Conservation (phyloP, 2,888 invertebrate genomes). For the Clostera curtula region DNA sequence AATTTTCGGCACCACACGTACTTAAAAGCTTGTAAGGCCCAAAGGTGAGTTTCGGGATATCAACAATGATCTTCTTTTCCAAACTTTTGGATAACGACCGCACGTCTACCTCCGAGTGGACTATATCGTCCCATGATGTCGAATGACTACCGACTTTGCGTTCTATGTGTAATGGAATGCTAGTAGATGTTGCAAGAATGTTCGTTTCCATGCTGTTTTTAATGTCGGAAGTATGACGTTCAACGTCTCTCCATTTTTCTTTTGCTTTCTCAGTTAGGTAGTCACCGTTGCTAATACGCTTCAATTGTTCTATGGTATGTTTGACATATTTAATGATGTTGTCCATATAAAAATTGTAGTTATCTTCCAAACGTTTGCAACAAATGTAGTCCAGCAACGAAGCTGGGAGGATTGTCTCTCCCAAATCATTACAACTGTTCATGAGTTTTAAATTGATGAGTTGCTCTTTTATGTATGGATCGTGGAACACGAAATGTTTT, state of each 20-base stretch:
- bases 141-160: constrained; percentile 28
- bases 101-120: constrained; percentile 57
- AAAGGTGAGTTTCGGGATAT: constrained; percentile 50
- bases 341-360: constrained; percentile 62
- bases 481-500: constrained; percentile 39
- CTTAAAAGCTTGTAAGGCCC: constrained; percentile 46
- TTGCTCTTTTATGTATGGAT: constrained; percentile 43
- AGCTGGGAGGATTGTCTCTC: constrained; percentile 36
- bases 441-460: constrained; percentile 33
- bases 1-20: constrained; percentile 39
- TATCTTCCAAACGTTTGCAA: constrained; percentile 53
- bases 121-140: constrained; percentile 47
- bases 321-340: constrained; percentile 56
- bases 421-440: constrained; percentile 24
- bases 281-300: constrained; percentile 64
- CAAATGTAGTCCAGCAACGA: constrained; percentile 57
- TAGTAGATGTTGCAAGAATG: constrained; percentile 43
- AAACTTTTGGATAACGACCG: constrained; percentile 52
- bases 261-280: constrained; percentile 59
- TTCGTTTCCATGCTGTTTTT: constrained; percentile 23
- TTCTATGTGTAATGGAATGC: constrained; percentile 46
- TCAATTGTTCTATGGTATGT: constrained; percentile 61
- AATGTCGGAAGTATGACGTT: constrained; percentile 15
- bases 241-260: constrained; percentile 54
- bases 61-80: constrained; percentile 52